Base-by-base conservation (phyloP, 2,888 invertebrate genomes). In the Drosophila tanythrix region DNA sequence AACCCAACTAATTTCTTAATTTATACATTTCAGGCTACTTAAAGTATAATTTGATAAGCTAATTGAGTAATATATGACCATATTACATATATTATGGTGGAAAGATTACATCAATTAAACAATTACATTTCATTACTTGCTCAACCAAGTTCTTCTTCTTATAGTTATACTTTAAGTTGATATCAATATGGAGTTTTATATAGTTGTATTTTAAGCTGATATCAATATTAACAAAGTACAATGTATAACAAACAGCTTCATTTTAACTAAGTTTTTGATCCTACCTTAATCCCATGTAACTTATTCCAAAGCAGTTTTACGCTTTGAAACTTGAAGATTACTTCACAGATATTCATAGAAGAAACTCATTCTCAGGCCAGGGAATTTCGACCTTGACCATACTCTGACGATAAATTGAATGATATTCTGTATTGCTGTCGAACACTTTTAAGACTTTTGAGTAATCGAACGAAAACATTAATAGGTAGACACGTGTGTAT, bases 401-500 rank as follows among this genome's bases (percentile, higher is more conserved):
- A 46, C 46, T 15, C 8, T 1, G 21, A 15, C 15, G 0, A 25
- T 46, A 46, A 46, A 46, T 46, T 15, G 18, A 40, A 52, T 48
- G 56, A 46, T 33, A 62, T 53, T 68, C 29, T 33, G 33, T 11
- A 51, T 3, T 46, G 40, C 6, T 62, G 35, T 48, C 46, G 55
- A 56, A 33, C 53, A 73, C 57, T 57, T 72, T 63, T 60, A 53
- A 50, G 43, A 35, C 40, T 21, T 66, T 56, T 59, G 15, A 46
- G 46, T 46, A 25, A 46, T 46, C 46, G 46, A 15, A 46, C 21
- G 15, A n/a, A 25, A 15, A 25, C 8, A 25, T 46, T 46, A 3
- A 25, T 25, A 25, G 15, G 21, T 25, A 21, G 2, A 21, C 3
- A 18, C 8, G 8, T 38, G 52, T 21, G 33, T 18, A 18, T 36